Evolutionary conservation across 2,797 vertebrate genomes (phyloP), one percentile per base, ranked within the genome.

Genomic region (Sciurus vulgaris): DNA sequence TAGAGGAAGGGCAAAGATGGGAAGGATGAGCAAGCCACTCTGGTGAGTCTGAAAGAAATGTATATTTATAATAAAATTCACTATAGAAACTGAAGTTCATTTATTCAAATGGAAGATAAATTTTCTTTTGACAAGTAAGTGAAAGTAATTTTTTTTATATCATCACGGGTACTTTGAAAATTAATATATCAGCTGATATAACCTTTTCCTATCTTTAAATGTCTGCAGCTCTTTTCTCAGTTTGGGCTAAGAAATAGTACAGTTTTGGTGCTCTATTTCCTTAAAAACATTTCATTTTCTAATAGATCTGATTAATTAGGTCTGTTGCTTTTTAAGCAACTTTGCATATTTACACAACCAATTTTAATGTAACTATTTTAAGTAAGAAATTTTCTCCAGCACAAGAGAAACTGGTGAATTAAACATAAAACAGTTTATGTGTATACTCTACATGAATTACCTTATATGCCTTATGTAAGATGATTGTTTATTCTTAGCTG

Each of bases 21-120:
- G 87, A 91, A 17, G 35, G 35, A 86, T 44, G 7, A 95, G 38
- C 9, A 69, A 91, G 30, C 14, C 78, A 89, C 67, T 41, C 74
- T 41, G 82, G 94, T 97, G 94, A 86, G 35, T 59, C 38, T 91
- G 63, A 95, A 83, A 94, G 74, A 97, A 97, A 96, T 95, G 92
- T 89, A 61, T 96, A 74, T 3, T 72, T 38, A 20, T 89, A 91
- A 97, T 96, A 86, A 56, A 89, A 70, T 97, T 95, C 96, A 83
- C 81, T 35, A 86, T 81, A 87, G 33, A 97, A 96, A 83, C 35
- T 93, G 92, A 97, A 97, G 94, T 94, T 97, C 91, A 96, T 28
- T 84, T 85, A 93, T 61, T 93, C 82, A 92, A 74, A 35, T 54
- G 3, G 41, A 38, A 82, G 65, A 97, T 49, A 94, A 91, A 88